A percentile compares a stretch with the other conserved stretches of the same genome.
phyloP scores from a whole-genome alignment of 1,140 invertebrate genomes.

The Elymnias hypermnestra region DNA sequence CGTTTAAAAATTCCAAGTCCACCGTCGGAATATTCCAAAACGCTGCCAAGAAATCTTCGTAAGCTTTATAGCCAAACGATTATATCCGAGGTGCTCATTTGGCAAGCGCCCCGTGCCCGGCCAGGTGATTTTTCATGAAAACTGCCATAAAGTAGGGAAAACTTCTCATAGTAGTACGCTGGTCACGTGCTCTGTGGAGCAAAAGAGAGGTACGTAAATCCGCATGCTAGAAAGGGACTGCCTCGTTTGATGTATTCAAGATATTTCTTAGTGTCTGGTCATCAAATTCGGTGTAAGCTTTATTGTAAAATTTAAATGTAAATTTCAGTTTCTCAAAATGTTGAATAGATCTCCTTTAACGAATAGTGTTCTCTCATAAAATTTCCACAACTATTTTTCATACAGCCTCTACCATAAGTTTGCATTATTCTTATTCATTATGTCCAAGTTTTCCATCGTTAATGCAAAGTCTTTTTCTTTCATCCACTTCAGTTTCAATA shows the following conservation, averaged over 20 bases:
- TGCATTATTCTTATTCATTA: too few species aligned
- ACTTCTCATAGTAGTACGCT: conserved; percentile 27
- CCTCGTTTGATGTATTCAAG: conserved; percentile 16
- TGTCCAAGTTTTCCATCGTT: too few species aligned
- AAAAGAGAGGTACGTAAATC: conserved; percentile 9
- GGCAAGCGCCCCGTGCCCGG: conserved; percentile 16
- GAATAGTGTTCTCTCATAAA: too few species aligned
- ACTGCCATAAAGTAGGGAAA: conserved; percentile 31
- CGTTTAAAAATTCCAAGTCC: conserved; percentile 8
- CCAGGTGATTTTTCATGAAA: conserved; percentile 38
- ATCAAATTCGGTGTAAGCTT: conserved; percentile 5
- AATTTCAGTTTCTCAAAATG: neutral
- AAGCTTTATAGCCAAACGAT: conserved; percentile 17
- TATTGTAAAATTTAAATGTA: neutral
- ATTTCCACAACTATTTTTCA: too few species aligned
- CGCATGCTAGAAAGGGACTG: conserved; percentile 6
- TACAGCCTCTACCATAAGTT: too few species aligned
- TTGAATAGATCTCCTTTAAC: too few species aligned
- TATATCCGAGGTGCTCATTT: conserved; percentile 26
- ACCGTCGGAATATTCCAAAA: conserved; percentile 5
- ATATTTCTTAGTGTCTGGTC: conserved; percentile 12
- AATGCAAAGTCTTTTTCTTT: too few species aligned
- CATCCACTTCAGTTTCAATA: too few species aligned
- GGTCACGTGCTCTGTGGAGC: conserved; percentile 25
- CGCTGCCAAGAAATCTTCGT: conserved; percentile 10